Percentiles rank a stretch among this genome's conserved stretches.
Conservation (phyloP, 2,888 invertebrate genomes). For the Choristoneura rosaceana region DNA sequence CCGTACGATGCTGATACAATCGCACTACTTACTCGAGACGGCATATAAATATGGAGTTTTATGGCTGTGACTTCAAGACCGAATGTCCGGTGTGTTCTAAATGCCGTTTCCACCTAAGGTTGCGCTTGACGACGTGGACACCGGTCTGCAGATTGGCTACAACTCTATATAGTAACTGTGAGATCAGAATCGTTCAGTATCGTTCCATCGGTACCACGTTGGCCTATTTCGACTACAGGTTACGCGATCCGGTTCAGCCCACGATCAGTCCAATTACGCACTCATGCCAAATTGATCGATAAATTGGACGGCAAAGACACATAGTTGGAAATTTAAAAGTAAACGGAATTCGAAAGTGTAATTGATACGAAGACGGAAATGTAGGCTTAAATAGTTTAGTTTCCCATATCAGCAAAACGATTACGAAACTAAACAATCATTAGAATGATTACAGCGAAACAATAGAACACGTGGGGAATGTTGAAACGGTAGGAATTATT, state of each 20-base stretch:
- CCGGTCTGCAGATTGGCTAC: conserved; percentile 54
- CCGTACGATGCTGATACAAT: conserved; percentile 53
- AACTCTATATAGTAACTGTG: conserved; percentile 53
- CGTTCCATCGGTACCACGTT: conserved; percentile 55
- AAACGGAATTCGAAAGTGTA: conserved; percentile 24
- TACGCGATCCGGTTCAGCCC: conserved; percentile 55
- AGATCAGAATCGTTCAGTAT: conserved; percentile 57
- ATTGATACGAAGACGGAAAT: conserved; percentile 45
- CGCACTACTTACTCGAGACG: conserved; percentile 61
- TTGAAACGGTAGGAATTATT: conserved; percentile 61
- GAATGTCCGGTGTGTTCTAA: conserved; percentile 48
- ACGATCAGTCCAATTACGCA: conserved; percentile 52
- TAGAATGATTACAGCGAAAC: conserved; percentile 54
- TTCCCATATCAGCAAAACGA: conserved; percentile 31
- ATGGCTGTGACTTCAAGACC: conserved; percentile 57
- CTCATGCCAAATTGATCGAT: conserved; percentile 47
- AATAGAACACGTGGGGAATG: conserved; percentile 64
- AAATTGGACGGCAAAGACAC: conserved; percentile 40
- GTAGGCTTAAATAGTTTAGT: neutral
- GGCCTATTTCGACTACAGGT: conserved; percentile 56
- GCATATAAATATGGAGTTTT: conserved; percentile 60
- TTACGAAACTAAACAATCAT: conserved; percentile 51
- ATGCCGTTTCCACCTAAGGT: conserved; percentile 50
- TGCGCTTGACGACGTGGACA: conserved; percentile 50
- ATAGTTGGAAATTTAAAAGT: conserved; percentile 19